Conservation (phyloP, 2,113 vertebrate genomes). For the Salvator merianae region DNA sequence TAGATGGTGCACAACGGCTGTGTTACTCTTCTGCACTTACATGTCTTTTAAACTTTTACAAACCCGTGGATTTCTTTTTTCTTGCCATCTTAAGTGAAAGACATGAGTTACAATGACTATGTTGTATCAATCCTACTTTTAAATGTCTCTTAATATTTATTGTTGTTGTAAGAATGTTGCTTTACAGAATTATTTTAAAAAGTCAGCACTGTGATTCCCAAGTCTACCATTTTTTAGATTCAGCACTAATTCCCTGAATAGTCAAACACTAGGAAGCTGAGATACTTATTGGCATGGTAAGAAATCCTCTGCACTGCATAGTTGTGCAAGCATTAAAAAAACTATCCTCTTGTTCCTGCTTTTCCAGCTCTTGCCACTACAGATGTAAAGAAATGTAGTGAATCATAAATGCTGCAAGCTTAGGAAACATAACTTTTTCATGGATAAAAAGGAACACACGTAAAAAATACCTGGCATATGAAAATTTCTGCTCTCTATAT, state of each 20-base stretch:
- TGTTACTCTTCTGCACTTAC: no score
- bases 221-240: neutral
- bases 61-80: neutral
- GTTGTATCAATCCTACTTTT: neutral
- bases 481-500: neutral
- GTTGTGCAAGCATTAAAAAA: conserved; percentile 43
- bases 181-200: neutral
- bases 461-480: conserved; percentile 5
- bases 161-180: neutral
- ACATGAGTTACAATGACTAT: neutral
- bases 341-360: conserved; percentile 25
- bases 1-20: no score
- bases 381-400: conserved; percentile 1
- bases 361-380: conserved; percentile 54
- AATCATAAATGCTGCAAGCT: conserved; percentile 17
- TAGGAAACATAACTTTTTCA: conserved; percentile 12
- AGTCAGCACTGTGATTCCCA: neutral
- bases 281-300: conserved; percentile 50
- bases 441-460: conserved; percentile 13
- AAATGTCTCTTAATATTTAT: neutral
- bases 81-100: neutral
- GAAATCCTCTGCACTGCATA: conserved; percentile 45
- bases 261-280: conserved; percentile 34
- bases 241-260: neutral
- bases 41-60: neutral